Conservation (phyloP, 1,140 invertebrate species). For the Aphelenchoides fujianensis region DNA sequence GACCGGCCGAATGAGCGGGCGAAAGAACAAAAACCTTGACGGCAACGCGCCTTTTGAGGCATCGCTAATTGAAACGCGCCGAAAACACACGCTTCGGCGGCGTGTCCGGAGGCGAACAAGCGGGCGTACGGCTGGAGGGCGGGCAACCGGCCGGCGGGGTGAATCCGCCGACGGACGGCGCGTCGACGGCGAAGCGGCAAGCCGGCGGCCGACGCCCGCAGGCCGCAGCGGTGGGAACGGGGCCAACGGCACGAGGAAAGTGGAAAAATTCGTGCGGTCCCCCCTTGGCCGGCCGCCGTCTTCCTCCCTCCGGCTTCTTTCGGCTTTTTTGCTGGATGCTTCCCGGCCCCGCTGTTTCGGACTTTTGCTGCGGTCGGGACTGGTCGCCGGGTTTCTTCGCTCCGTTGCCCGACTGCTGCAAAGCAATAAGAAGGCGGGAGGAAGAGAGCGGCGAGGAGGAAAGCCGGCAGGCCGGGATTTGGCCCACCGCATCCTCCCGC, state of each 20-base stretch:
- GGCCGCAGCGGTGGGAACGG: not conserved
- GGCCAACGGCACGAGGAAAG: not conserved
- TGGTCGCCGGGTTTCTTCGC: not conserved
- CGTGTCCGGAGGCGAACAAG: not conserved
- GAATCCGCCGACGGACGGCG: not conserved
- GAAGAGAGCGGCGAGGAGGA: too few species aligned
- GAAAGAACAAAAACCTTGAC: not conserved
- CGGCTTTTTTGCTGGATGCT: slow-evolving; percentile 2
- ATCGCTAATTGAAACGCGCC: not conserved
- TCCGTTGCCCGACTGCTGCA: not conserved
- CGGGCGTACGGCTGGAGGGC: too few species aligned
- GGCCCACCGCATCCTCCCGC: not conserved
- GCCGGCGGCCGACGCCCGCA: not conserved
- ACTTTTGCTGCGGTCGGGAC: not conserved
- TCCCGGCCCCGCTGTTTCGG: not conserved
- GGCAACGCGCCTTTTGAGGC: not conserved
- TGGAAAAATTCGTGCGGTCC: slow-evolving; percentile 1
- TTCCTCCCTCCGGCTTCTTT: not conserved
- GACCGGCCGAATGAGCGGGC: not conserved
- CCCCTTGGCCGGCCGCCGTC: too few species aligned
- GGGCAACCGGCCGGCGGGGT: not conserved
- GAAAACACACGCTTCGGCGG: not conserved
- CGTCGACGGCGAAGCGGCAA: not conserved
- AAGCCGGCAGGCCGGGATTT: not conserved
- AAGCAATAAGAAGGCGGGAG: not conserved